Base-by-base conservation (phyloP, 2,113 vertebrate species). In the Globicephala melas region DNA sequence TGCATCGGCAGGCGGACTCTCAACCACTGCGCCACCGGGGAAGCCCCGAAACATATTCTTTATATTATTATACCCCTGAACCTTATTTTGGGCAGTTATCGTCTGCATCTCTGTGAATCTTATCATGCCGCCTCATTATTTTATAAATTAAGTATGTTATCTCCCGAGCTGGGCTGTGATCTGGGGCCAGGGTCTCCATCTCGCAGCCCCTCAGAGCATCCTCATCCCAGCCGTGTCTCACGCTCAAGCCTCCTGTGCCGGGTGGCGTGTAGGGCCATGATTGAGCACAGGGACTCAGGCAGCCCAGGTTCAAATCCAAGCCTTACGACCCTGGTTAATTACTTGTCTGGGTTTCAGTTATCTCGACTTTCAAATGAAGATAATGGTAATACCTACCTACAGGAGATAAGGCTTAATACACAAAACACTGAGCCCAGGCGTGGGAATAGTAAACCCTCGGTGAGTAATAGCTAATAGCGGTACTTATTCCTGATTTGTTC, bases 81-180 rank as follows among this genome's bases (percentile, higher is more conserved):
- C 47, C 15, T 55, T 83, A 33, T 5, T 65, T 25, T 85, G n/a
- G n/a, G 15, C 50, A 77, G 8, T 67, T 67, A 13, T 36, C 60
- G 13, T 65, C 79, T 70, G 36, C 38, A 55, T 97, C 80, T 95
- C 77, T 91, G 26, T 89, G 8, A 8, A 33, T 81, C 87, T 63
- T 79, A 28, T 6, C 41, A 0, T 55, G 55, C 31, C 73, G n/a
- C 47, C 41, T 83, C 23, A 12, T 7, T 73, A 44, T 53, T 71
- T 93, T 23, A n/a, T 90, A n/a, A 63, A 7, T 53, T 50, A 92
- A 67, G 17, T 50, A 12, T 71, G 36, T 26, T 38, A 41, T 60
- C 53, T 53, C 47, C 76, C 31, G 33, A 77, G 21, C 50, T 79
- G 38, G 12, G 5, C 79, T 70, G 5, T 67, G 38, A 91, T 70